Evolutionary conservation across 2,797 vertebrate species (phyloP).

Genomic region (Cuniculus paca): DNA sequence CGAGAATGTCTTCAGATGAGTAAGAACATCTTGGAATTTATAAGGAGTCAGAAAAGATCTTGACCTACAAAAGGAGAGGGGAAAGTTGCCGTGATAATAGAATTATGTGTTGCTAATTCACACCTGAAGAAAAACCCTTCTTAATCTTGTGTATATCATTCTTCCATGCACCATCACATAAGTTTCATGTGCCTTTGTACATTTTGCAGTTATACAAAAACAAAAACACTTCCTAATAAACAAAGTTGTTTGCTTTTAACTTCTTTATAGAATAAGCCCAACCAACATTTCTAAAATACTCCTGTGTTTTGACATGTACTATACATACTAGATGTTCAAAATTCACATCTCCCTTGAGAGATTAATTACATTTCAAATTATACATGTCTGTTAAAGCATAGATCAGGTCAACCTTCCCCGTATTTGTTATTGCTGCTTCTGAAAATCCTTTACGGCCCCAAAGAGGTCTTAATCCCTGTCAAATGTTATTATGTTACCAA

Average conservation of each 20-base stretch:
- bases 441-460: constrained; percentile 82
- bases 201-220: background rate
- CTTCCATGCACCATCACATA: background rate
- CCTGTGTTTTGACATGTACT: constrained; percentile 51
- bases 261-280: constrained; percentile 34
- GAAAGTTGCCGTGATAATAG: background rate
- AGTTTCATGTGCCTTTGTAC: background rate
- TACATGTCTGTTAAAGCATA: constrained; percentile 68
- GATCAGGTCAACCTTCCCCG: constrained; percentile 70
- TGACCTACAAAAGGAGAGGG: background rate
- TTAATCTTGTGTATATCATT: background rate
- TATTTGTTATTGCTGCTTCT: constrained; percentile 85
- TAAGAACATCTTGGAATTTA: background rate
- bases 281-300: constrained; percentile 1
- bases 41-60: background rate
- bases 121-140: background rate
- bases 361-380: constrained; percentile 77
- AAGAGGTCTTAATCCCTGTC: constrained; percentile 86
- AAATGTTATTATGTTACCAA: constrained; percentile 82
- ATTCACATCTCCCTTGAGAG: constrained; percentile 59
- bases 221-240: background rate
- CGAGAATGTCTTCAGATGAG: background rate
- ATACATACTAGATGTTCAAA: constrained; percentile 56
- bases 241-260: constrained; percentile 27
- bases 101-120: background rate